Evolutionary conservation across 2,797 vertebrate species (phyloP).

Genomic region (Manis pentadactyla): DNA sequence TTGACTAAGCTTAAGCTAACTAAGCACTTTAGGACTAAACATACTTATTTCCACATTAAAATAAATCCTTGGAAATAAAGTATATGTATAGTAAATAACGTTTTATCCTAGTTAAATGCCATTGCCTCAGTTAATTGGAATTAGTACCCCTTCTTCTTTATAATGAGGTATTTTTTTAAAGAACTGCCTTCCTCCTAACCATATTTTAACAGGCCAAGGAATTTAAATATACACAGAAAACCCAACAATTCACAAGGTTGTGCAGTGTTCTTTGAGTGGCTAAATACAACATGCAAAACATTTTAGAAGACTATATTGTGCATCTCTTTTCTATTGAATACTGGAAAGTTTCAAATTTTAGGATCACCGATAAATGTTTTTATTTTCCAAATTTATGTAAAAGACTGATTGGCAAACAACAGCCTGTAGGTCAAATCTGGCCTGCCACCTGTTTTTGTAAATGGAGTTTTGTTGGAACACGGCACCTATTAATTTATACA

Average conservation of each 20-base stretch:
- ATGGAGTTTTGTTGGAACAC: background rate
- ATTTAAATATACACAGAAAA: background rate
- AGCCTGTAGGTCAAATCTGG: background rate
- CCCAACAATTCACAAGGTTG: background rate
- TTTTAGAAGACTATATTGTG: background rate
- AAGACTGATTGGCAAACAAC: background rate
- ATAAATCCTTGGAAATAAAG: background rate
- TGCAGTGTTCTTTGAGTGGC: background rate
- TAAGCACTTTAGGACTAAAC: background rate
- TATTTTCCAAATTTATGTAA: background rate
- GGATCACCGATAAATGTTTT: background rate
- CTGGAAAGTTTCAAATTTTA: background rate
- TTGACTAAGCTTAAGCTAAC: constrained; percentile 23
- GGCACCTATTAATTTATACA: background rate
- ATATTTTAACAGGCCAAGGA: constrained; percentile 7
- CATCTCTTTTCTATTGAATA: background rate
- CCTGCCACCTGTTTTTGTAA: background rate
- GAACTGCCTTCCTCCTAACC: background rate
- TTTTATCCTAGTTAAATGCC: background rate
- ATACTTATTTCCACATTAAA: background rate
- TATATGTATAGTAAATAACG: background rate
- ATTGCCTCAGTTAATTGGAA: background rate
- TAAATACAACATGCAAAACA: background rate
- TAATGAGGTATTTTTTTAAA: background rate
- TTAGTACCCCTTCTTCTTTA: background rate